Evolutionary conservation across 2,797 vertebrate genomes (phyloP).

Genomic region (Buphagus erythrorhynchus): DNA sequence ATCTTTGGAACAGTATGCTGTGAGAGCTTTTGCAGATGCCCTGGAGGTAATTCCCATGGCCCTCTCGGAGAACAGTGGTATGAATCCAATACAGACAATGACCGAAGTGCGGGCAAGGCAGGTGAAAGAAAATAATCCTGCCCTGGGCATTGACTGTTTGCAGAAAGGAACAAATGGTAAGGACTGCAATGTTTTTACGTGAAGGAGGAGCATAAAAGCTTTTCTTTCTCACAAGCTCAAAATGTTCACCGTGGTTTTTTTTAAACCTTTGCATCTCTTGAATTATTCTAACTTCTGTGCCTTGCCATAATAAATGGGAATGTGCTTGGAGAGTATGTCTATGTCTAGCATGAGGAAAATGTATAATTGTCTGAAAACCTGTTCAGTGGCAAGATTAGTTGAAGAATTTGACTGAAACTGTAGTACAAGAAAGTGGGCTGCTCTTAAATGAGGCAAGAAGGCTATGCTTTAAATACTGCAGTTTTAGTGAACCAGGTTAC

Average conservation of each 20-base stretch:
- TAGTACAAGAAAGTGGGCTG: neutral
- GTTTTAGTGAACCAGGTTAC: neutral
- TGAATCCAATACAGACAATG: slow-evolving; percentile 97
- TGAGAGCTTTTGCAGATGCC: slow-evolving; percentile 95
- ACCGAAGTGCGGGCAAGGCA: slow-evolving; percentile 92
- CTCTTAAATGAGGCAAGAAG: neutral
- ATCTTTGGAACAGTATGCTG: slow-evolving; percentile 96
- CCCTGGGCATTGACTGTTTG: slow-evolving; percentile 94
- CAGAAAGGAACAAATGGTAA: slow-evolving; percentile 93
- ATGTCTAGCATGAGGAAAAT: neutral
- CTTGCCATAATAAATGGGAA: neutral
- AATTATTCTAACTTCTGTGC: neutral
- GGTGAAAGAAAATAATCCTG: slow-evolving; percentile 90
- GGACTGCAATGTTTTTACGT: neutral
- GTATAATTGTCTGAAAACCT: neutral
- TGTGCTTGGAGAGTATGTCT: neutral
- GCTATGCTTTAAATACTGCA: neutral
- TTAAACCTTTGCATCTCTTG: neutral
- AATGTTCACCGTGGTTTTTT: fast-evolving
- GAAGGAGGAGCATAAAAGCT: neutral
- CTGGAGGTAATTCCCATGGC: slow-evolving; percentile 97
- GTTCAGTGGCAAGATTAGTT: neutral
- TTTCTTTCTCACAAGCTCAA: neutral
- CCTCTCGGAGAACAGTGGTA: slow-evolving; percentile 93
- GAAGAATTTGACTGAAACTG: neutral